Conservation (phyloP, 2,113 vertebrate genomes). For the Cathartes aura region DNA sequence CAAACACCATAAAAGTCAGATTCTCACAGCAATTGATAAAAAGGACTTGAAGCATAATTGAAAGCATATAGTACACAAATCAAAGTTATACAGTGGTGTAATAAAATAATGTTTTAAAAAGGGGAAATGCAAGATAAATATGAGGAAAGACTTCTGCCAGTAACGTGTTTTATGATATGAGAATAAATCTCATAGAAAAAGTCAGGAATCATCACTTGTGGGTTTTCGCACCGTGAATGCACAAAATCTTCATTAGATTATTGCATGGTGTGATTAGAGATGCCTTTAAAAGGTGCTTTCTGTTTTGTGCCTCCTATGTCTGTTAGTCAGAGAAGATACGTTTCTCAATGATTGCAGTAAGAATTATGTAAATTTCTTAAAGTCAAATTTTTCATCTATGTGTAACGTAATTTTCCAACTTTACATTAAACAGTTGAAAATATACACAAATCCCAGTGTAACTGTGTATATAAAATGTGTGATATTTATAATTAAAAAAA, state of each 20-base stretch:
- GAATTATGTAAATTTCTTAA: not conserved
- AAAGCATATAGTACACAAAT: not conserved
- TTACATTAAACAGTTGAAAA: not conserved
- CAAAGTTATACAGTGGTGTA: not conserved
- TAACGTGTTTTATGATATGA: not conserved
- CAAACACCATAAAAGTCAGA: not conserved
- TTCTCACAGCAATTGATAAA: not conserved
- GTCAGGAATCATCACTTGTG: not conserved
- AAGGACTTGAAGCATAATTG: not conserved
- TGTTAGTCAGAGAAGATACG: not conserved
- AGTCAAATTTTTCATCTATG: not conserved
- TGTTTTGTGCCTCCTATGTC: not conserved
- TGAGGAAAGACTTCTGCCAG: not conserved
- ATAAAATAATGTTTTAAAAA: not conserved
- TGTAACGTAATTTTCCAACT: not conserved
- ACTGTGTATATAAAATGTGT: not conserved
- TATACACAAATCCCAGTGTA: not conserved
- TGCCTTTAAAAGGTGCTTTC: not conserved
- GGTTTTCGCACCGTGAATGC: accelerated
- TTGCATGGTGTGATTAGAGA: not conserved
- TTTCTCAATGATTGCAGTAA: not conserved
- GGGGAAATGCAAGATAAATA: not conserved
- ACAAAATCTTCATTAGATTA: not conserved
- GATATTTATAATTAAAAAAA: not conserved
- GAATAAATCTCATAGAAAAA: not conserved